Evolutionary conservation across 2,113 vertebrate genomes (phyloP).

Genomic region (Empidonax traillii): DNA sequence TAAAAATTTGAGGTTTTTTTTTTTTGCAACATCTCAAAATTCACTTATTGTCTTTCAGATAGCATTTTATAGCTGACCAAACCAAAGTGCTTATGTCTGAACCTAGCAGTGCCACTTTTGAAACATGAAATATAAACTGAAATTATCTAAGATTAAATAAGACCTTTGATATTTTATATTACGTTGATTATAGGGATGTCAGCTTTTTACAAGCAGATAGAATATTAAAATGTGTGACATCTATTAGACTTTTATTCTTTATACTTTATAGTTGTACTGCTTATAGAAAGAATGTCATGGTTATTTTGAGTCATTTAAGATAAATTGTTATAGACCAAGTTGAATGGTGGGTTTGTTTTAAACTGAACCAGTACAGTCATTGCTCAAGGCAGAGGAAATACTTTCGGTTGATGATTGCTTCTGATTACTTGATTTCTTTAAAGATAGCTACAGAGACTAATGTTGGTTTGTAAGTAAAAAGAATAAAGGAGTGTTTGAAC

Average conservation of each 20-base stretch:
- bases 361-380: constrained; percentile 46
- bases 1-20: background rate
- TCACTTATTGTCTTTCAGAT: background rate
- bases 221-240: background rate
- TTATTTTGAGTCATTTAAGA: constrained; percentile 43
- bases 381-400: constrained; percentile 58
- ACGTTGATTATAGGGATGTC: background rate
- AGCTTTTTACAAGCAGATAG: background rate
- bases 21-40: background rate
- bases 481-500: background rate
- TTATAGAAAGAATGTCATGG: background rate
- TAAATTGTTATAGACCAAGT: constrained; percentile 12
- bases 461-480: background rate
- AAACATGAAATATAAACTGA: background rate
- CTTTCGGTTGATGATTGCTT: constrained; percentile 44
- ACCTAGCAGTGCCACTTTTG: background rate
- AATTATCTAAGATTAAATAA: background rate
- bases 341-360: constrained; percentile 56
- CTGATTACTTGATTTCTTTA: constrained; percentile 54
- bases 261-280: background rate
- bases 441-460: constrained; percentile 28
- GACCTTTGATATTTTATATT: background rate
- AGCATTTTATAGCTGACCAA: background rate
- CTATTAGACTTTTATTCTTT: background rate
- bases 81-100: background rate